Conservation (phyloP, 2,888 invertebrate species). For the Smittia aterrima region DNA sequence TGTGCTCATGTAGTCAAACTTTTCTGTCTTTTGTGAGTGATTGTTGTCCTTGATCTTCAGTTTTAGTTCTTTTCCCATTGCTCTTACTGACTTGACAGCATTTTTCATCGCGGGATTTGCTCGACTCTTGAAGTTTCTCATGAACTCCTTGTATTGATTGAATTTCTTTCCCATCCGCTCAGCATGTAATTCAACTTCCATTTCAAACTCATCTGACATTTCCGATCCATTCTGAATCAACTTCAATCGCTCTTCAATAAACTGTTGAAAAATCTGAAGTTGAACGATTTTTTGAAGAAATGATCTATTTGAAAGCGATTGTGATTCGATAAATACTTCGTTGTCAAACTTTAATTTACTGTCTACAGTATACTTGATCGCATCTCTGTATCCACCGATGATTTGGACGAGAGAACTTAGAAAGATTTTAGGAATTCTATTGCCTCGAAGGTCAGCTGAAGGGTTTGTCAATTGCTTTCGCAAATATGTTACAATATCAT, state of each 20-base stretch:
- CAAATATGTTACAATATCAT: conserved; percentile 72
- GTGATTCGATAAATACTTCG: conserved; percentile 82
- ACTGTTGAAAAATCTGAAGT: conserved; percentile 94
- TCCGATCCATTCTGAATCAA: conserved; percentile 90
- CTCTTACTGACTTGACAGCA: conserved; percentile 90
- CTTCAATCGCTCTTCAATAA: conserved; percentile 90
- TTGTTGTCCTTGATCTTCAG: conserved; percentile 13
- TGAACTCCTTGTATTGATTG: conserved; percentile 70
- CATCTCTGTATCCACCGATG: conserved; percentile 93
- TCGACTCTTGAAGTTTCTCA: conserved; percentile 85
- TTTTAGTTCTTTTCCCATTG: conserved; percentile 19
- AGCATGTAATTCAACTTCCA: conserved; percentile 67
- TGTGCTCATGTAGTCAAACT: background rate
- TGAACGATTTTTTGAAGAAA: conserved; percentile 88
- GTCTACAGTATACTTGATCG: conserved; percentile 70
- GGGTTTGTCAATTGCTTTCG: conserved; percentile 52
- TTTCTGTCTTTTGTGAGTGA: conserved; percentile 18
- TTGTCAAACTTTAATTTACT: conserved; percentile 80
- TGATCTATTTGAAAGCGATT: conserved; percentile 80
- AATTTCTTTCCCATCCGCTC: conserved; percentile 57
- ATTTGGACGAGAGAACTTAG: conserved; percentile 86
- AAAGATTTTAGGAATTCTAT: conserved; percentile 91
- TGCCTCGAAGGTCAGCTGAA: conserved; percentile 18
- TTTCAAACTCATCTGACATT: conserved; percentile 93
- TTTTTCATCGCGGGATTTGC: conserved; percentile 92